Base-by-base conservation (phyloP, 2,113 vertebrate species). In the Gopherus evgoodei region DNA sequence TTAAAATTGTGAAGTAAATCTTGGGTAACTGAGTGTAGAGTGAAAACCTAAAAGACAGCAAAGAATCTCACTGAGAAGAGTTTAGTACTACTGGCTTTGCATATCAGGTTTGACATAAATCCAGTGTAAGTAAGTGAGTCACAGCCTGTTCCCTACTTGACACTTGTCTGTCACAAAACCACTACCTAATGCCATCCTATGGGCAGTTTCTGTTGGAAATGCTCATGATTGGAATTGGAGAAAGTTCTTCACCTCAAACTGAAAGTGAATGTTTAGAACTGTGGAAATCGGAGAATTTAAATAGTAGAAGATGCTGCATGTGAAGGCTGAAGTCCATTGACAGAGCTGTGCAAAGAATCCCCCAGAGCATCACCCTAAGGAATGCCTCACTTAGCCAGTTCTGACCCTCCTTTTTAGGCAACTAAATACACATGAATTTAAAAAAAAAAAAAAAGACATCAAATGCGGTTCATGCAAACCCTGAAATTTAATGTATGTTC, bases 21-120 rank as follows among this genome's bases (percentile, higher is more conserved):
- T 53, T 88, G 31, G 81, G 4, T 81, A 72, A 11, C 35, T 6
- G 84, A 62, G 22, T 22, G 52, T 38, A 4, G 52, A 81, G 38
- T 0, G 6, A 38, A 4, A 1, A 0, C 25, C 3, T 82, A 80
- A 31, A 62, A 22, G 10, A 78, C 53, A 11, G 72, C 9, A 21
- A 72, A 79, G 76, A 88, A 13, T 10, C 35, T 31, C 11, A 42
- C 1, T 53, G 53, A n/a, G 49, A 92, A 81, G 4, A 8, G 69
- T 14, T 0, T 11, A 44, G 22, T 44, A 38, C 5, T 27, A 1
- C 59, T 92, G 14, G 49, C 90, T 42, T 13, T 90, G 35, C 31
- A 25, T 57, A 8, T 42, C 84, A 62, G 84, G 11, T 8, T 49
- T 49, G 27, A 19, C 80, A 7, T 44, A 76, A 89, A 49, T 3